These are phyloP conservation scores for Leptopilina syphax DNA, from an alignment of 2,888 invertebrate species.

Conservation along the genomic window DNA sequence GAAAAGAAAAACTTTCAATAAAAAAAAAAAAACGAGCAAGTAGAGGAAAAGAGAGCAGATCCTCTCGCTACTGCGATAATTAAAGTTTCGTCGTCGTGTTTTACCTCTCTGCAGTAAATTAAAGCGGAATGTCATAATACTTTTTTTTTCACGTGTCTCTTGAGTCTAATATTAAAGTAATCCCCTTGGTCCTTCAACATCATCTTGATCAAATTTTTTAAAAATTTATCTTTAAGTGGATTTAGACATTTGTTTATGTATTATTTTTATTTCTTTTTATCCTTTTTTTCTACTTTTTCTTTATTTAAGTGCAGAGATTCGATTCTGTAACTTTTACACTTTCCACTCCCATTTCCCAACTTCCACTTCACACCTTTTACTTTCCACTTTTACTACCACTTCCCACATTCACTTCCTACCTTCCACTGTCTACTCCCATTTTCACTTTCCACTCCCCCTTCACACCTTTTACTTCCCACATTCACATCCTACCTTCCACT, in stretches of 20 bases:
- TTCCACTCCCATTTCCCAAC: background rate
- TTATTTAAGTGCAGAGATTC: too few relatives aligned
- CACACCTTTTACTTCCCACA: too few relatives aligned
- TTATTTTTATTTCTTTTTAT: background rate
- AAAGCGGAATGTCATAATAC: slow-evolving; percentile 37
- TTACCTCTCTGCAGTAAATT: slow-evolving; percentile 33
- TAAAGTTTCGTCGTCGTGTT: slow-evolving; percentile 37
- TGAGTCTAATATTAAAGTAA: background rate
- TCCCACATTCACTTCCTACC: too few relatives aligned
- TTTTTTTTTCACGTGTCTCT: background rate
- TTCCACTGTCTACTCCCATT: too few relatives aligned
- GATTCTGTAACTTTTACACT: too few relatives aligned
- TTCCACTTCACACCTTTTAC: background rate
- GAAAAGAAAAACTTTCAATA: too few relatives aligned
- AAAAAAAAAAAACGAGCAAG: slow-evolving; percentile 3
- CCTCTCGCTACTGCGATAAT: slow-evolving; percentile 25
- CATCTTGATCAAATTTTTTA: background rate
- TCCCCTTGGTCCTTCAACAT: background rate
- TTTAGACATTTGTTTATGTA: background rate
- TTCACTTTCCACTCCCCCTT: too few relatives aligned
- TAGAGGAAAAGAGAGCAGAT: slow-evolving; percentile 27
- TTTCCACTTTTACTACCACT: too few relatives aligned
- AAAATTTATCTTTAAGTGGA: background rate
- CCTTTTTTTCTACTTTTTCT: too few relatives aligned
- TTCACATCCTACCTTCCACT: too few relatives aligned